Base-by-base conservation (phyloP, 1,140 invertebrate genomes). In the Dendroctonus ponderosae region DNA sequence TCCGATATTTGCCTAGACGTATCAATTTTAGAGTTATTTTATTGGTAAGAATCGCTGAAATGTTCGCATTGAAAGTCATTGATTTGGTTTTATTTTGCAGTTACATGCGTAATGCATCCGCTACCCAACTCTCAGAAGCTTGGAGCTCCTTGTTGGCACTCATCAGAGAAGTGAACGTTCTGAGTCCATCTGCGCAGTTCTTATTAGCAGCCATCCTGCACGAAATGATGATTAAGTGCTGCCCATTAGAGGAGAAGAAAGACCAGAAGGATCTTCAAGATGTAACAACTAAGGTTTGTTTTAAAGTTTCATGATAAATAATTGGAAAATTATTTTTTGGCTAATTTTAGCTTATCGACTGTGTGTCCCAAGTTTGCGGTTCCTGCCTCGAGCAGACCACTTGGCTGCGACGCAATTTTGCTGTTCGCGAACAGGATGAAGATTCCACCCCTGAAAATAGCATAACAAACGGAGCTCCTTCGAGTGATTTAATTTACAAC, bases 301-400 rank as follows among this genome's bases (percentile, higher is more conserved):
- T 26, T 26, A 26, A 26, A 26, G 26, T 3, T 26, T 1, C 26
- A 26, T 26, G 26, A 26, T 26, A 26, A 26, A 26, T 26, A 26
- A 26, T 26, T 26, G 26, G 26, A 26, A 26, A 26, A 2, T 26
- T 1, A 26, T 26, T 26, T 26, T 26, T 26, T 26, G 26, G 26
- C 26, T 26, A 26, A 26, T 76, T 81, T 52, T 69, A 91, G 78
- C 77, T 96, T 50, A 85, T 95, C 14, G 94, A 96, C 77, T 89
- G 89, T 0, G 87, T 92, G 53, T 90, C 89, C n/a, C 86, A 87
- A 79, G 91, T 96, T 62, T 93, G 92, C 26, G 93, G 92, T 38
- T 91, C 92, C 7, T 92, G 92, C 74, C 80, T 97, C 57, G 93
- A 95, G 76, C 91, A 94, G 75, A 94, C 93, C 2, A 95, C 93